Evolutionary conservation across 2,113 vertebrate species (phyloP), one percentile per base, ranked within the genome.

Genomic region (Chauna torquata): DNA sequence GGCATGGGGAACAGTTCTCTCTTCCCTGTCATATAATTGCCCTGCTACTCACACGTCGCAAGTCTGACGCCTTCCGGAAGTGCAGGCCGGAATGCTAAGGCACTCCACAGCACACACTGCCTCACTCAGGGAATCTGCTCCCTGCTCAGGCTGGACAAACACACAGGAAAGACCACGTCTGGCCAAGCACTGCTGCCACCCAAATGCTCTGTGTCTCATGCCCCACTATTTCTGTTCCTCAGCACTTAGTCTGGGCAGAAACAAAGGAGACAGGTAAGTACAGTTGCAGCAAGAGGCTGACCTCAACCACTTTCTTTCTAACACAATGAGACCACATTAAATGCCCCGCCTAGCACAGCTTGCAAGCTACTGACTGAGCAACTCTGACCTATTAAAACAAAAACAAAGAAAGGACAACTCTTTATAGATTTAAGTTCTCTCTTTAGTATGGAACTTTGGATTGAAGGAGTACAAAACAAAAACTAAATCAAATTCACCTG

Each of bases 121-220:
- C 75, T 70, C 80, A 62, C 36, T 4, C 0, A 0, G 54, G n/a
- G 49, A 40, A 25, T 4, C 19, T 62, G 52, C 40, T 42, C 71
- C 57, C 54, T 40, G 54, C 66, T 79, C 59, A 68, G 59, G 16
- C 40, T 14, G 23, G 24, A 45, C 25, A 59, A 13, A 23, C 42
- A 11, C 1, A 27, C 0, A 2, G 52, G 45, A 55, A 49, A 57
- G 42, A 22, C 30, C 36, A 52, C 0, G 1, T 36, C 3, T 13
- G 42, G 76, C 58, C 8, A 64, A 36, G 25, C 30, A 44, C 77
- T 55, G 64, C 68, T 78, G 38, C 24, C 81, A 64, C 49, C 59
- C 61, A 24, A 16, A 40, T 4, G n/a, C 2, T 18, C 27, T 18
- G 9, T 19, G 25, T 54, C 72, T 89, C 54, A 7, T 42, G 49